Evolutionary conservation across 2,797 vertebrate genomes (phyloP).

Genomic region (Poeciliopsis turneri): DNA sequence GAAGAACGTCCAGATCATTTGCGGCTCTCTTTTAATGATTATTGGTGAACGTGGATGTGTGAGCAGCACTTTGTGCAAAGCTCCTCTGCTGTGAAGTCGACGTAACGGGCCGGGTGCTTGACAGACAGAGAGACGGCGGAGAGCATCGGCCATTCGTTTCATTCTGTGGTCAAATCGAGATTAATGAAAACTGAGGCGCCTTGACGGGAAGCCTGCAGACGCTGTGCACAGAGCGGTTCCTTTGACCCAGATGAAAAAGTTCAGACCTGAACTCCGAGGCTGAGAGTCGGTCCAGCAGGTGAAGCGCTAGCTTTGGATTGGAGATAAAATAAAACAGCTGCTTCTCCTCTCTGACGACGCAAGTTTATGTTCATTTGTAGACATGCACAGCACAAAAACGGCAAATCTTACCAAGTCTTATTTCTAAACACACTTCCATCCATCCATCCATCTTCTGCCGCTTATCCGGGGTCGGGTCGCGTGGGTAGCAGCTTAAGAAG

Average conservation of each 20-base stretch:
- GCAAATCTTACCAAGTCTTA: no score
- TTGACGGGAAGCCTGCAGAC: slow-evolving; percentile 51
- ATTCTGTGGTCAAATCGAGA: slow-evolving; percentile 71
- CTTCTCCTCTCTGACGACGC: not conserved
- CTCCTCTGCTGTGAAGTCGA: slow-evolving; percentile 35
- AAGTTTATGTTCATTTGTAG: not conserved
- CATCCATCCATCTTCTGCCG: no score
- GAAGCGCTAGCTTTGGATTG: not conserved
- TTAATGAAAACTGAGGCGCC: slow-evolving; percentile 76
- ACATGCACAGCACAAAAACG: no score
- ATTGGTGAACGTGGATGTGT: slow-evolving; percentile 12
- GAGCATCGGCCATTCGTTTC: slow-evolving; percentile 54
- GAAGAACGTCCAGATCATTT: not conserved
- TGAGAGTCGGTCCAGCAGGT: not conserved
- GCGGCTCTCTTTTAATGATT: not conserved
- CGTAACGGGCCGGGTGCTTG: slow-evolving; percentile 32
- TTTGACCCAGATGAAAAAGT: slow-evolving; percentile 39
- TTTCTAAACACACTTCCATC: no score
- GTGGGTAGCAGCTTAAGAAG: no score
- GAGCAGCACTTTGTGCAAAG: slow-evolving; percentile 5
- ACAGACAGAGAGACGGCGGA: slow-evolving; percentile 25
- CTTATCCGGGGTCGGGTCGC: no score
- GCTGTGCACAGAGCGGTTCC: not conserved
- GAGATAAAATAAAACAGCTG: slow-evolving; percentile 10
- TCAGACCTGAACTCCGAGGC: slow-evolving; percentile 23